Percentiles rank a stretch among this genome's conserved stretches.
Conservation (phyloP, 2,888 invertebrate genomes). For the Chymomyza procnemis region DNA sequence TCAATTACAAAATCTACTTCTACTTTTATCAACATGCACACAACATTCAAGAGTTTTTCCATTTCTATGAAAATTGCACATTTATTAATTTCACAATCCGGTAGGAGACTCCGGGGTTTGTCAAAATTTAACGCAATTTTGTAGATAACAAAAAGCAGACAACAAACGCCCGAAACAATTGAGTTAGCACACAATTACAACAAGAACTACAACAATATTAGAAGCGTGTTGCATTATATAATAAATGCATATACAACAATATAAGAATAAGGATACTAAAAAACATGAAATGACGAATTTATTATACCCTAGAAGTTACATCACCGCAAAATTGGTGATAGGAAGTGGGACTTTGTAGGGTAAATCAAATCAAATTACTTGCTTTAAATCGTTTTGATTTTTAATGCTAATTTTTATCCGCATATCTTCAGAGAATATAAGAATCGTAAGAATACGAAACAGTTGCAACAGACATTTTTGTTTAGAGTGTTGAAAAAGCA, state of each 20-base stretch:
- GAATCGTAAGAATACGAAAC: no score
- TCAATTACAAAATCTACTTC: slow-evolving; percentile 57
- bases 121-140: slow-evolving; percentile 68
- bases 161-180: slow-evolving; percentile 49
- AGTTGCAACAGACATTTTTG: no score
- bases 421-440: no score
- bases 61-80: slow-evolving; percentile 30
- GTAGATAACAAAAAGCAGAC: slow-evolving; percentile 48
- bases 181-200: slow-evolving; percentile 68
- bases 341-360: no score
- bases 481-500: no score
- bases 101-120: neutral
- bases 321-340: no score
- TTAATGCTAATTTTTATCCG: no score
- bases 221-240: slow-evolving; percentile 50
- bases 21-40: slow-evolving; percentile 20
- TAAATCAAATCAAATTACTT: no score
- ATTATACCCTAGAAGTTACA: neutral
- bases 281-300: neutral
- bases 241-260: slow-evolving; percentile 42
- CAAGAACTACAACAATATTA: slow-evolving; percentile 48
- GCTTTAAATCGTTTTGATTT: no score
- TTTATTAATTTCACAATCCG: slow-evolving; percentile 59
- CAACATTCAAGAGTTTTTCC: slow-evolving; percentile 38
- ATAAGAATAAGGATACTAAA: neutral